Conservation (phyloP, 2,113 vertebrate genomes). For the Aegithalos caudatus region DNA sequence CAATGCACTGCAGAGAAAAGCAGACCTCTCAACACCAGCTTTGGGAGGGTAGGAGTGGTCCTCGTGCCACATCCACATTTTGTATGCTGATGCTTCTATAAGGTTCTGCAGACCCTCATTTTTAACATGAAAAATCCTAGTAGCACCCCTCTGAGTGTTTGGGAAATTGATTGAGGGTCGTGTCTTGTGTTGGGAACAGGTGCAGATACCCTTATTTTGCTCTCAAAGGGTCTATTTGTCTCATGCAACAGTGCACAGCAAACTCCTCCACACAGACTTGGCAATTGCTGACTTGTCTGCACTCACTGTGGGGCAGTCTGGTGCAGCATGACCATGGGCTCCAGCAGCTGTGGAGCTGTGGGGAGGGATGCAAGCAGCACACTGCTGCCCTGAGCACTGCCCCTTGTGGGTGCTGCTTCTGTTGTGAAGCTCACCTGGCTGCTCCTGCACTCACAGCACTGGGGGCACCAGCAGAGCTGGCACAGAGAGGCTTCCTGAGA, state of each 20-base stretch:
- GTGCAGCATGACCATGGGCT: accelerated
- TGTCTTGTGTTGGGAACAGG: not conserved
- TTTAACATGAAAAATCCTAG: not conserved
- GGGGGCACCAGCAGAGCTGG: not conserved
- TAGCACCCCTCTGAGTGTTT: not conserved
- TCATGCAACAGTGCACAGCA: too few species aligned
- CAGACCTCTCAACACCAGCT: not conserved
- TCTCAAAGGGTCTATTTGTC: not conserved
- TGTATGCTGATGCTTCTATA: not conserved
- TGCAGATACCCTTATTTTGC: not conserved
- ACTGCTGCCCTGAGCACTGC: not conserved
- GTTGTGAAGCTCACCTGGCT: not conserved
- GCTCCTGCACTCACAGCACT: not conserved
- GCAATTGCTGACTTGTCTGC: not conserved
- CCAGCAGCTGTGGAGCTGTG: not conserved
- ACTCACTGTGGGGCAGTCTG: not conserved
- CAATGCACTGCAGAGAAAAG: not conserved
- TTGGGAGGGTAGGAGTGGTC: not conserved
- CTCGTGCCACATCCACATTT: not conserved
- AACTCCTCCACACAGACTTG: accelerated
- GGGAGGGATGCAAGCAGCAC: not conserved
- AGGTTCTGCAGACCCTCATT: not conserved
- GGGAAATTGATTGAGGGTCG: not conserved
- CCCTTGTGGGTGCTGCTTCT: not conserved
- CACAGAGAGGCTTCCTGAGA: not conserved